phyloP scores from a whole-genome alignment of 2,113 vertebrate species.

The Lathamus discolor region DNA sequence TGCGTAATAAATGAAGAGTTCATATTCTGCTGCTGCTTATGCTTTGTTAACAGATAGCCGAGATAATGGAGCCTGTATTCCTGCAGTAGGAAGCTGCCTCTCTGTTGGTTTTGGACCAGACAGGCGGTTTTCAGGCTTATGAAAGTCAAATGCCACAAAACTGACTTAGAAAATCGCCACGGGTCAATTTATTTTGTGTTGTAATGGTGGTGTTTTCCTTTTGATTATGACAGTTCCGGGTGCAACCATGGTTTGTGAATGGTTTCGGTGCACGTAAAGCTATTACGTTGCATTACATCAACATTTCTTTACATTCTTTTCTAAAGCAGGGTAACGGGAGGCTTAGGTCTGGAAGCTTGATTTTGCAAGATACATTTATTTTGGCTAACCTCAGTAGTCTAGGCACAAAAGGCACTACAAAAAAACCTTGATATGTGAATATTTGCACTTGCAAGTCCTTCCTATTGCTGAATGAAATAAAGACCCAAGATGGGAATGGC shows the following conservation, averaged over 20 bases:
- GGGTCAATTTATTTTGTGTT: conserved; percentile 27
- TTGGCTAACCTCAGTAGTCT: not conserved
- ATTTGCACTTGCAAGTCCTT: not conserved
- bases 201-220: not conserved
- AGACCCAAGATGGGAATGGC: not conserved
- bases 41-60: not conserved
- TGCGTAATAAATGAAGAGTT: not conserved
- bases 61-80: conserved; percentile 48
- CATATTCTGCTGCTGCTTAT: not conserved
- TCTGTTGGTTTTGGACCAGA: conserved; percentile 57
- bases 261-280: not conserved
- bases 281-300: not conserved
- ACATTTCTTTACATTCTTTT: not conserved
- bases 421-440: not conserved
- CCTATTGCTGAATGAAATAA: not conserved
- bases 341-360: not conserved
- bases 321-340: not conserved
- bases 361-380: not conserved
- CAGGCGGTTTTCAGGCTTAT: not conserved
- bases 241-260: fast-evolving
- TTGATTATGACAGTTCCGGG: not conserved
- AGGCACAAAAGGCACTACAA: not conserved
- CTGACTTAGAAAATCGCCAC: not conserved
- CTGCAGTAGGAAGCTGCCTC: not conserved
- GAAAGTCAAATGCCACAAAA: conserved; percentile 52